These are phyloP conservation scores for Neolamprologus caudopunctatus DNA, from an alignment of 2,113 vertebrate species.

Conservation along the genomic window DNA sequence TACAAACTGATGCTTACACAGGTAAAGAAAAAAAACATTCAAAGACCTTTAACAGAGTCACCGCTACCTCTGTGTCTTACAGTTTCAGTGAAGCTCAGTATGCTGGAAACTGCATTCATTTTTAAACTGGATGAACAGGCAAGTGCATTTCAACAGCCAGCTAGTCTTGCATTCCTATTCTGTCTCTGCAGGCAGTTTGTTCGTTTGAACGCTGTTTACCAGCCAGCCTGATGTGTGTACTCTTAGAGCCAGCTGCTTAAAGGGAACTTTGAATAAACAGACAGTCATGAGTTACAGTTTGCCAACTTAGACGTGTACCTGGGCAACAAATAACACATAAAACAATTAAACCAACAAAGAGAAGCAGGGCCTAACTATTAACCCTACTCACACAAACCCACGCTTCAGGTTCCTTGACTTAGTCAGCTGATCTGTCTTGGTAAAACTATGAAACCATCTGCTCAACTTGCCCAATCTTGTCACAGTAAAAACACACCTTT, in stretches of 20 bases:
- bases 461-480: slow-evolving; percentile 51
- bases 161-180: neutral
- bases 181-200: neutral
- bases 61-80: neutral
- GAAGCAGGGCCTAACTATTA: neutral
- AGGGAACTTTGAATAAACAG: neutral
- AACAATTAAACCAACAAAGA: neutral
- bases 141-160: neutral
- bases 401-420: neutral
- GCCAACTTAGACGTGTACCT: neutral
- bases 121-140: slow-evolving; percentile 2
- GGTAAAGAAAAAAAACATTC: neutral
- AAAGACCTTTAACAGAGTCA: neutral
- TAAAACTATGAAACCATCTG: slow-evolving; percentile 9
- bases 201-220: neutral
- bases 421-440: neutral
- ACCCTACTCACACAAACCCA: neutral
- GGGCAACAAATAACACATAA: neutral
- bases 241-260: neutral
- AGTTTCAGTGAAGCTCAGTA: neutral
- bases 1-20: neutral
- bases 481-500: slow-evolving; percentile 9
- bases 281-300: neutral
- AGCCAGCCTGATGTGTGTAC: neutral
- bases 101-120: neutral